phyloP scores from a whole-genome alignment of 2,113 vertebrate species.

The Mastomys coucha region DNA sequence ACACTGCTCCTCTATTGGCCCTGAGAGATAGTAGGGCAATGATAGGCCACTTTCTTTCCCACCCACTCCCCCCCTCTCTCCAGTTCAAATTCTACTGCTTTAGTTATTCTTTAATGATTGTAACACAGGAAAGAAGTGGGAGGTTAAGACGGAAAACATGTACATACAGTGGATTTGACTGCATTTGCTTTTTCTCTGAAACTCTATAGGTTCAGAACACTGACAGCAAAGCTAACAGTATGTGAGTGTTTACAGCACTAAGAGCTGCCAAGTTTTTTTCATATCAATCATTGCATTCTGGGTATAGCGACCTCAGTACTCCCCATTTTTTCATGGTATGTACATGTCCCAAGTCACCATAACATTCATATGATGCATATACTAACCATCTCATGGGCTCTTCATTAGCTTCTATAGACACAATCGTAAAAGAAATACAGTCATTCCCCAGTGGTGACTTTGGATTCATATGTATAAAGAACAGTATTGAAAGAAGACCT shows the following conservation, averaged over 20 bases:
- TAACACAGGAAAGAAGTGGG: not conserved
- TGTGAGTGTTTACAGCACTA: not conserved
- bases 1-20: not conserved
- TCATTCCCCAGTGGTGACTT: not conserved
- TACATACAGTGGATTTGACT: not conserved
- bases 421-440: not conserved
- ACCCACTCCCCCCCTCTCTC: not conserved
- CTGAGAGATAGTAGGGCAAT: not conserved
- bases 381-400: not conserved
- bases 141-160: not conserved
- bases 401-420: not conserved
- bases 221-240: not conserved
- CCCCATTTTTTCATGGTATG: not conserved
- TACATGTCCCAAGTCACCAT: not conserved
- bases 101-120: not conserved
- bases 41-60: not conserved
- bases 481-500: not conserved
- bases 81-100: not conserved
- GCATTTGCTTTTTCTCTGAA: not conserved
- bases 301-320: not conserved
- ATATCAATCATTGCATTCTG: not conserved
- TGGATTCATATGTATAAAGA: not conserved
- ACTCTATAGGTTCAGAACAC: not conserved
- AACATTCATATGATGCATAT: not conserved
- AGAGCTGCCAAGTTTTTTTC: not conserved